Percentiles rank a stretch among this genome's conserved stretches.
These are phyloP conservation scores for Cryptotermes secundus DNA, from an alignment of 1,140 invertebrate genomes.

Conservation along the genomic window DNA sequence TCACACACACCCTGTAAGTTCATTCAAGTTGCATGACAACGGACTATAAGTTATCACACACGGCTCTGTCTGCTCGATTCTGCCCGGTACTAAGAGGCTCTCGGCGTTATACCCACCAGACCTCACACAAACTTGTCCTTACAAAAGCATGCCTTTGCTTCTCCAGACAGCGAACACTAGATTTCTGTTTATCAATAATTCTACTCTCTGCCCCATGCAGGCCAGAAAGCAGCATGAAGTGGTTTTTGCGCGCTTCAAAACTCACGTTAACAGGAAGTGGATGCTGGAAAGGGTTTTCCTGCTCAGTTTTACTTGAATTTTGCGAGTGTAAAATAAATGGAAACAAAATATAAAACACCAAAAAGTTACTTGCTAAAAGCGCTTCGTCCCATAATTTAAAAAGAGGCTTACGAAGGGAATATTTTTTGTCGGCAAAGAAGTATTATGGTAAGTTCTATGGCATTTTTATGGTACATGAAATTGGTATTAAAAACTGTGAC, in stretches of 20 bases:
- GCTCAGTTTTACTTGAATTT: no score
- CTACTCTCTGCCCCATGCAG: not conserved
- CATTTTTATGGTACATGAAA: no score
- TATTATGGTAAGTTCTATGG: no score
- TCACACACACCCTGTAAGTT: not conserved
- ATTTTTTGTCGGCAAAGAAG: no score
- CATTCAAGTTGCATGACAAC: not conserved
- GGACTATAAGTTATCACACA: not conserved
- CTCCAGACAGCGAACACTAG: not conserved
- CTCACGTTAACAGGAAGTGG: not conserved
- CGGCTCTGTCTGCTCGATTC: not conserved
- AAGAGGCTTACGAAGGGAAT: no score
- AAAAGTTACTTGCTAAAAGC: no score
- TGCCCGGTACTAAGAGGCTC: not conserved
- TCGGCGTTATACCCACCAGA: not conserved
- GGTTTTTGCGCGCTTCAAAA: not conserved
- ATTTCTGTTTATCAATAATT: constrained; percentile 7
- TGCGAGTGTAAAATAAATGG: no score
- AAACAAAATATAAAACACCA: no score
- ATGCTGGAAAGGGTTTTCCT: not conserved
- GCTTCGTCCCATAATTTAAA: no score
- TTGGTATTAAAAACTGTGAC: no score
- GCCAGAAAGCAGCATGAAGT: not conserved
- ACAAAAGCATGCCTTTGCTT: not conserved
- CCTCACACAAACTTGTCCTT: not conserved